Evolutionary conservation across 2,797 vertebrate species (phyloP), one percentile per base, ranked within the genome.

Genomic region (Heterohyrax brucei): DNA sequence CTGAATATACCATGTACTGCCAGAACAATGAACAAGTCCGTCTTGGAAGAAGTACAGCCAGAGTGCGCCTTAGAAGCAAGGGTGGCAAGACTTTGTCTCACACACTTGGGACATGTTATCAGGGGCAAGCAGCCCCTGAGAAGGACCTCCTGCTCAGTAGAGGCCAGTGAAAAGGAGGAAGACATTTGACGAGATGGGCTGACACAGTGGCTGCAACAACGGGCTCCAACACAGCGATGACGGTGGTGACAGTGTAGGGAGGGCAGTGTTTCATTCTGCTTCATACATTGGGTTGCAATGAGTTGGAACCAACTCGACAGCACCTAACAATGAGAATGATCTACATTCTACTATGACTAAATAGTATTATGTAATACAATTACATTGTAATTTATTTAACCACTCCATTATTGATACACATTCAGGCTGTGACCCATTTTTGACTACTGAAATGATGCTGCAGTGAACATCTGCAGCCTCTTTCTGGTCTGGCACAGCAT

Each of bases 361-460:
- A n/a, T 19, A 39, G 19, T 72, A n/a, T 50, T 87, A 44, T 53
- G 16, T 86, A 73, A 81, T n/a, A 56, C 16, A 10, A 1, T 76
- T 61, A 1, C 39, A 3, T 8, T 0, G 0, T 64, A 53, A 85
- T 59, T 70, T 75, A 76, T 10, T 88, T 78, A 86, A 28, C 44
- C 22, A 92, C 22, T 70, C 16, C 68, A 64, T 19, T 59, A 22
- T 44, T 76, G 39, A 28, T 75, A 39, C 16, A 68, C 4, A 44
- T 79, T 75, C 26, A 85, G 59, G 28, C 79, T 82, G 16, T 84
- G 85, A 83, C 46, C 56, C 86, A 44, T 53, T 62, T 73, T 39
- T 9, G 76, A 28, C 46, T 93, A 48, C 70, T 93, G 84, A 94
- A 95, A 53, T 64, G 22, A 53, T 16, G 9, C 50, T 86, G 26